Evolutionary conservation across 2,888 invertebrate species (phyloP).

Genomic region (Aromia moschata): DNA sequence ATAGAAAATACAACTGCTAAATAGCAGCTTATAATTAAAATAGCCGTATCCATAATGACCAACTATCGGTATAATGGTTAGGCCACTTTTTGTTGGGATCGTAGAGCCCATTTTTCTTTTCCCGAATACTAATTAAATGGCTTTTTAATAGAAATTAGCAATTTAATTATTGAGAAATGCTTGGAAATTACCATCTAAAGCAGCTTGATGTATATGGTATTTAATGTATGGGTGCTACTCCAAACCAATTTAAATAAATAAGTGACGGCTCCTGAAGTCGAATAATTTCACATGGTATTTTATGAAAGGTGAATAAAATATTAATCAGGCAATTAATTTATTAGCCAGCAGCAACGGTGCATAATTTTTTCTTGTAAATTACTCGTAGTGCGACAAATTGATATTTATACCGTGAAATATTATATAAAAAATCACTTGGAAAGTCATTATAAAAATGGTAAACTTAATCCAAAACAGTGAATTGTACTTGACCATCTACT

Average conservation of each 20-base stretch:
- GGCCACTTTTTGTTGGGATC: neutral
- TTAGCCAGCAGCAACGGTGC: no score
- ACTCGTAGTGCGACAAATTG: no score
- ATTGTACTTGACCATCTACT: no score
- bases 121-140: neutral
- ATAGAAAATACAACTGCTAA: neutral
- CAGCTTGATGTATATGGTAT: neutral
- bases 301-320: no score
- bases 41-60: constrained; percentile 10
- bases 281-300: neutral
- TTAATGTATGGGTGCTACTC: neutral
- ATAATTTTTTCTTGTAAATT: no score
- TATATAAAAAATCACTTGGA: no score
- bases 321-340: no score
- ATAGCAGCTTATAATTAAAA: constrained; percentile 1
- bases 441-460: no score
- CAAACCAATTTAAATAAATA: constrained; percentile 4
- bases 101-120: constrained; percentile 1
- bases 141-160: constrained; percentile 9
- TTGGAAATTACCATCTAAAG: constrained; percentile 1
- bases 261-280: neutral
- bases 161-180: constrained; percentile 5
- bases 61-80: no score
- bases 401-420: no score
- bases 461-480: no score